A percentile compares a stretch with the other conserved stretches of the same genome.
These are phyloP conservation scores for Actias luna DNA, from an alignment of 2,888 invertebrate genomes.

Conservation along the genomic window DNA sequence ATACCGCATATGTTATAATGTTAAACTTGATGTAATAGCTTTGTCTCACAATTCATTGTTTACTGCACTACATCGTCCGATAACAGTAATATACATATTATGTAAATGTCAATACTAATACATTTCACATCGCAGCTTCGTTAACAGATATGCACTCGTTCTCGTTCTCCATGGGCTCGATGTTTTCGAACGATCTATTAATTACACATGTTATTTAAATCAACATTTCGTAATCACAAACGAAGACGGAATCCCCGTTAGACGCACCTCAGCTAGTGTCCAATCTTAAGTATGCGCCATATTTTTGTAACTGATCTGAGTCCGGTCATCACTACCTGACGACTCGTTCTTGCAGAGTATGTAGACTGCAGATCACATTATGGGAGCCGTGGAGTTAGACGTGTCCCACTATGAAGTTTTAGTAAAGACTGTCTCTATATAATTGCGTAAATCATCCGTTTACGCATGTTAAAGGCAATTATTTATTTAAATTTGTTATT, in stretches of 20 bases:
- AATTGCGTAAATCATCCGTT: conserved; percentile 1
- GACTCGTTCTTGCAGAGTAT: neutral
- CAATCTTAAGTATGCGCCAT: conserved; percentile 1
- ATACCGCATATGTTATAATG: neutral
- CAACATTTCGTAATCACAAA: conserved; percentile 1
- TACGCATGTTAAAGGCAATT: conserved; percentile 2
- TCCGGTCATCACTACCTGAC: neutral
- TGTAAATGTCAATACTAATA: neutral
- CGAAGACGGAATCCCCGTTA: neutral
- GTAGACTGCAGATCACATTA: neutral
- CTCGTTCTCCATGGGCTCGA: neutral
- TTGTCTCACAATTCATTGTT: neutral
- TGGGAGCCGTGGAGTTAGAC: neutral
- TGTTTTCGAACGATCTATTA: conserved; percentile 1
- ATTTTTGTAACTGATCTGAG: conserved; percentile 3
- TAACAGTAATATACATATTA: neutral
- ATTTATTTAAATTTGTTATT: conserved; percentile 12
- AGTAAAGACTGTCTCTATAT: neutral
- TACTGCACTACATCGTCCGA: neutral
- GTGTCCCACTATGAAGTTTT: neutral
- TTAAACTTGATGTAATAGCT: neutral
- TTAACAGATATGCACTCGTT: neutral
- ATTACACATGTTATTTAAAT: conserved; percentile 8
- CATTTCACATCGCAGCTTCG: neutral
- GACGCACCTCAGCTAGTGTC: neutral